Evolutionary conservation across 2,888 invertebrate species (phyloP).

Genomic region (Eupithecia tripunctaria): DNA sequence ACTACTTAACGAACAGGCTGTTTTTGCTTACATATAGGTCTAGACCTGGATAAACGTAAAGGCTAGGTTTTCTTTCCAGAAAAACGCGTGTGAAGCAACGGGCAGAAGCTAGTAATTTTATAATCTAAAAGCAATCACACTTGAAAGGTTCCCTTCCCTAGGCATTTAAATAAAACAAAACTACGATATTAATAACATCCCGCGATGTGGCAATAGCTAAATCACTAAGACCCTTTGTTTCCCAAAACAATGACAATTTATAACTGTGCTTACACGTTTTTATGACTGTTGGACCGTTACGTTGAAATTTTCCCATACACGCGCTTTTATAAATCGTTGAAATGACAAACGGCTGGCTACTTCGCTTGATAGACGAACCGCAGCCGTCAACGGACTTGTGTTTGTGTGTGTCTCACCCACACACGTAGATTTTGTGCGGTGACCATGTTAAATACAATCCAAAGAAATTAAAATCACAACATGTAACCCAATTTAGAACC

Average conservation of each 20-base stretch:
- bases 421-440: conserved; percentile 43
- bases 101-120: background rate
- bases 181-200: conserved; percentile 23
- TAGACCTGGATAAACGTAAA: background rate
- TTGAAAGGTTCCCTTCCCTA: background rate
- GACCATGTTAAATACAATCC: conserved; percentile 33
- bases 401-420: conserved; percentile 48
- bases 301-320: conserved; percentile 51
- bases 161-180: conserved; percentile 12
- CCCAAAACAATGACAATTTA: conserved; percentile 41
- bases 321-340: conserved; percentile 53
- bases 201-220: conserved; percentile 39
- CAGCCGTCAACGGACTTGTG: conserved; percentile 62
- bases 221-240: conserved; percentile 45
- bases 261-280: conserved; percentile 47
- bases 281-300: conserved; percentile 47
- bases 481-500: conserved; percentile 1
- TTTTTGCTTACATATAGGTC: background rate
- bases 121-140: background rate
- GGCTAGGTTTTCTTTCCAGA: too few species aligned
- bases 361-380: conserved; percentile 57
- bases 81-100: background rate
- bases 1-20: background rate
- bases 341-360: conserved; percentile 47
- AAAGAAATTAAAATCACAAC: background rate